Conservation (phyloP, 2,113 vertebrate genomes). For the Colistium nudipinnis region DNA sequence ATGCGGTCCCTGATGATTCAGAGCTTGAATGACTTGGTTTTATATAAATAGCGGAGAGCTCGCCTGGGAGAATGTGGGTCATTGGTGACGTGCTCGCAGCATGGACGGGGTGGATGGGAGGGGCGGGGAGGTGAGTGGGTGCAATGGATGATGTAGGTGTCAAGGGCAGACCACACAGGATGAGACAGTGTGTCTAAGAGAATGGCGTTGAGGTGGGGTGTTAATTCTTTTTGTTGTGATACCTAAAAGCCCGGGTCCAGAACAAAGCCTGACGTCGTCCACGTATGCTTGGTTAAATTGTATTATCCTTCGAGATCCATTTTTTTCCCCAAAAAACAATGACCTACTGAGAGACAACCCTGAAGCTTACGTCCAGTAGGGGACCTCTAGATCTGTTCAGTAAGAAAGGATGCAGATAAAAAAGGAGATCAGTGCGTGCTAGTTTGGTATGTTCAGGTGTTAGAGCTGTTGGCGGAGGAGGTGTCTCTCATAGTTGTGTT, state of each 20-base stretch:
- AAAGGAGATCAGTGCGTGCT: neutral
- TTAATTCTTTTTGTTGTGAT: conserved; percentile 13
- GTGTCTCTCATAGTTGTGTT: neutral
- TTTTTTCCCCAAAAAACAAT: neutral
- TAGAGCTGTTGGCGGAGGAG: neutral
- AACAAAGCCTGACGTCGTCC: neutral
- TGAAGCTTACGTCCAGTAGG: neutral
- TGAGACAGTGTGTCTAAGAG: neutral
- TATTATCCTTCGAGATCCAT: neutral
- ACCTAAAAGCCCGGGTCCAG: neutral
- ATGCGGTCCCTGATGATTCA: neutral
- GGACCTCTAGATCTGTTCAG: neutral
- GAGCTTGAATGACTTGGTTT: conserved; percentile 21
- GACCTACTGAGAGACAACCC: neutral
- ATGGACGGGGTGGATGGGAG: conserved; percentile 2
- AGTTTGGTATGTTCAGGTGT: neutral
- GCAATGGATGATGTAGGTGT: conserved; percentile 11
- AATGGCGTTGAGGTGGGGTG: conserved; percentile 1
- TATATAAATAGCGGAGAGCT: conserved; percentile 2
- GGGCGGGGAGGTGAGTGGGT: neutral
- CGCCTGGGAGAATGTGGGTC: conserved; percentile 40
- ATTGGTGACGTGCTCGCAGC: conserved; percentile 6
- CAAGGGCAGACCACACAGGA: conserved; percentile 19
- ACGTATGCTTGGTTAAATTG: neutral
- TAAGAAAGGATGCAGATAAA: neutral